Evolutionary conservation across 2,797 vertebrate species (phyloP).

Genomic region (Hapalemur alaotrensis): DNA sequence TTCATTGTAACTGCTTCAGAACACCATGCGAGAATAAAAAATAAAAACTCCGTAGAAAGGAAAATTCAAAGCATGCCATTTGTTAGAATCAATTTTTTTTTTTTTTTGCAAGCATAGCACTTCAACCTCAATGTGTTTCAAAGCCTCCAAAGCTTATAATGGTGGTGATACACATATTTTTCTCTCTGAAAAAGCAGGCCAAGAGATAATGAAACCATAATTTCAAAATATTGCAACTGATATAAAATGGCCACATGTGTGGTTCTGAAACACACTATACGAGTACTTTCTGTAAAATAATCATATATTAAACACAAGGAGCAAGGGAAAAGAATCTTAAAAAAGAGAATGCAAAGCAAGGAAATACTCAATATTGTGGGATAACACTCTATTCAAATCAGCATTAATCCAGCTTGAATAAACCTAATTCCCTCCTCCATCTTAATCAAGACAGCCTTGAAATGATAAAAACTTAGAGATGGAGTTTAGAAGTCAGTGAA

Average conservation of each 20-base stretch:
- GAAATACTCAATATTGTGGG: background rate
- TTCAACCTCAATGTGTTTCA: constrained; percentile 44
- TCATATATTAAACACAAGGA: constrained; percentile 30
- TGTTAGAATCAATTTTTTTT: constrained; percentile 48
- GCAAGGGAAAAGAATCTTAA: background rate
- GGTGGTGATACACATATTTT: constrained; percentile 9
- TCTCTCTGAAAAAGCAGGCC: constrained; percentile 40
- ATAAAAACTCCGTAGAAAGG: constrained; percentile 50
- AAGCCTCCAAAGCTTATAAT: constrained; percentile 24
- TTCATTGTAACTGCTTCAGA: constrained; percentile 53
- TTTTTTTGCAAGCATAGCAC: constrained; percentile 41
- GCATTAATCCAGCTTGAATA: constrained; percentile 65
- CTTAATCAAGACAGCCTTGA: constrained; percentile 58
- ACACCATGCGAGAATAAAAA: constrained; percentile 18
- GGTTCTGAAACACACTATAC: background rate
- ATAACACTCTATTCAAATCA: constrained; percentile 35
- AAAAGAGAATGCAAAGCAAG: background rate
- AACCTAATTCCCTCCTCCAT: constrained; percentile 47
- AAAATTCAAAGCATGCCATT: constrained; percentile 57
- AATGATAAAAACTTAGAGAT: constrained; percentile 13
- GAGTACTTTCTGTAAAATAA: constrained; percentile 29
- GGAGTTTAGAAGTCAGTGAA: constrained; percentile 42
- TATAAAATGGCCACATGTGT: background rate
- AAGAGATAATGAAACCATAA: constrained; percentile 65
- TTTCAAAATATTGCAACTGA: constrained; percentile 55